phyloP scores from a whole-genome alignment of 2,888 invertebrate genomes.

The Adelphocoris suturalis region DNA sequence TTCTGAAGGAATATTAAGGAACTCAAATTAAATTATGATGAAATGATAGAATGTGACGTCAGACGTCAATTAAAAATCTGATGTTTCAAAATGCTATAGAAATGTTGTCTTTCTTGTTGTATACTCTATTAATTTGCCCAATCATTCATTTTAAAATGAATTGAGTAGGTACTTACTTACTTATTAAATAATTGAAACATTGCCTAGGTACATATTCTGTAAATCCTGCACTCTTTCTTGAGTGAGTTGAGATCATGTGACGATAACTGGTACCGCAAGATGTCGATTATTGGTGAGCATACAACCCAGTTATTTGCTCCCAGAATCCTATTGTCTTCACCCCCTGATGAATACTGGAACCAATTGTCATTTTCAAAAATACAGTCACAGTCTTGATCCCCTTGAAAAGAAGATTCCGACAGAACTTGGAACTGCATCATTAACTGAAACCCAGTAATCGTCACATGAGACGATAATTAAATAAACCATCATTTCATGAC shows the following conservation, averaged over 20 bases:
- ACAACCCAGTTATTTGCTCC: conserved; percentile 7
- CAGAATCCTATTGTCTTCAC: neutral
- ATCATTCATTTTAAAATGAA: neutral
- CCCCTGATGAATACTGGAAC: conserved; percentile 13
- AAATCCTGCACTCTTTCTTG: neutral
- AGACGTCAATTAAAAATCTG: too few relatives aligned
- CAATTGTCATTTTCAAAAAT: conserved; percentile 4
- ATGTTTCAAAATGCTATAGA: too few relatives aligned
- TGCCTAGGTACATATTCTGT: neutral
- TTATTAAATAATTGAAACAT: conserved; percentile 1
- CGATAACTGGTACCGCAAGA: conserved; percentile 5
- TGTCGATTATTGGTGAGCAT: neutral
- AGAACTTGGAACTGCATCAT: neutral
- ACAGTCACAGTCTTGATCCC: neutral
- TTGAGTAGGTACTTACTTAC: too few relatives aligned
- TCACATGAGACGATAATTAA: neutral
- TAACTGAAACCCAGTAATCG: conserved; percentile 18
- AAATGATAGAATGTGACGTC: too few relatives aligned
- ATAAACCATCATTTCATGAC: too few relatives aligned
- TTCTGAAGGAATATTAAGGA: too few relatives aligned
- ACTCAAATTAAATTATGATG: too few relatives aligned
- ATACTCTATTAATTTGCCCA: neutral
- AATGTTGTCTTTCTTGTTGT: neutral
- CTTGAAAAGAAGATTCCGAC: too few relatives aligned
- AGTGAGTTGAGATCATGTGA: neutral